Conservation (phyloP, 1,140 invertebrate species). For the Drosophila nannoptera region DNA sequence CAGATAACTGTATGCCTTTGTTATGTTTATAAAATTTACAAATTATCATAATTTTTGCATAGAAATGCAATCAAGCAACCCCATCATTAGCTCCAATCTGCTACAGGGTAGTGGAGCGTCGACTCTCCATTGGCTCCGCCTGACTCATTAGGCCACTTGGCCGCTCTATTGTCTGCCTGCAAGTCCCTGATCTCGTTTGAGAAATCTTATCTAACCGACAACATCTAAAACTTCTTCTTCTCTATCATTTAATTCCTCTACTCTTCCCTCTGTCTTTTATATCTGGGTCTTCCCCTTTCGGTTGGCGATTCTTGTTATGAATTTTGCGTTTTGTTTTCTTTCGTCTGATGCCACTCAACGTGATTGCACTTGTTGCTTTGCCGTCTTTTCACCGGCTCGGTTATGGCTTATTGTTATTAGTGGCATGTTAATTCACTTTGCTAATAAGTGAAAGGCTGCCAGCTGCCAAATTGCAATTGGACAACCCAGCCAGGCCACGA, state of each 20-base stretch:
- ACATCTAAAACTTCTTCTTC: constrained; percentile 21
- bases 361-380: constrained; percentile 47
- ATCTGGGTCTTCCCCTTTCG: constrained; percentile 18
- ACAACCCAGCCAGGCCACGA: constrained; percentile 11
- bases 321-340: constrained; percentile 39
- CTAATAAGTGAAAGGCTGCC: constrained; percentile 71
- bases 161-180: constrained; percentile 9
- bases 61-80: no score
- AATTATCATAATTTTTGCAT: no score
- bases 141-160: constrained; percentile 34
- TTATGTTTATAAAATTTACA: no score
- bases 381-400: constrained; percentile 38
- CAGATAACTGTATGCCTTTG: no score
- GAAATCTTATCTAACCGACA: constrained; percentile 31
- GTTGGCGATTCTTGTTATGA: constrained; percentile 22
- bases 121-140: background rate
- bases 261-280: constrained; percentile 19
- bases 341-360: background rate
- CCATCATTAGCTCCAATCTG: background rate
- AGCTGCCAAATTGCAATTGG: constrained; percentile 30
- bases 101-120: background rate
- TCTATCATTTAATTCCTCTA: background rate
- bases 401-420: constrained; percentile 47
- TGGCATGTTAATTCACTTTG: constrained; percentile 71
- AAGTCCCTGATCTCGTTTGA: constrained; percentile 69